Base-by-base conservation (phyloP, 2,113 vertebrate species). In the Hippocampus mohnikei region DNA sequence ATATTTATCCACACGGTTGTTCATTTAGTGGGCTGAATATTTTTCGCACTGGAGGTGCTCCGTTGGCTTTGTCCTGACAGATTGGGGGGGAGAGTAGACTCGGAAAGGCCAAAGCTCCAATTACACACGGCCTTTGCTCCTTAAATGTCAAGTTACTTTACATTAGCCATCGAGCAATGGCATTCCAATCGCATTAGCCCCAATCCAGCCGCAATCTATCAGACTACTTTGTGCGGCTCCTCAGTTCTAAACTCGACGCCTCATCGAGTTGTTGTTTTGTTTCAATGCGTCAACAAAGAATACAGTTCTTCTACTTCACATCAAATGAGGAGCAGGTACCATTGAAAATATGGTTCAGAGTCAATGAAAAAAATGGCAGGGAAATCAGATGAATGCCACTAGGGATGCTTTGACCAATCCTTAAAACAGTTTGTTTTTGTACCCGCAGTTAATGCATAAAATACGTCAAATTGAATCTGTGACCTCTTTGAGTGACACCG, bases 111-210 rank as follows among this genome's bases (percentile, higher is more conserved):
- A 86, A 63, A 62, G 87, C 81, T 88, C 85, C 86, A 88, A 89
- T 92, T 89, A 90, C 89, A 82, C 69, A 60, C 76, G 74, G 81
- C 58, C 84, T 74, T 71, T 76, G 71, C 84, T 85, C 73, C 84
- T 85, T 90, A 91, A 93, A 93, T 92, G 92, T 91, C 90, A 91
- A 73, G 72, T 86, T 88, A 77, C 83, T 90, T 88, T 91, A 86
- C 87, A 87, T 91, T 85, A 87, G 78, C 81, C 77, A 77, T 81
- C 87, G 88, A 84, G 85, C 81, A 80, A 69, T 82, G 84, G 86
- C 87, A 87, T 90, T 91, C 84, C 85, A 73, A 21, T 46, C 62
- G 75, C 81, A 90, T 91, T 89, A 89, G 87, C 74, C 77, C 81
- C 74, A 74, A 56, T 81, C 64, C 63, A 70, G 74, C 68, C 81